Base-by-base conservation (phyloP, 1,140 invertebrate genomes). In the Choristoneura fumiferana region DNA sequence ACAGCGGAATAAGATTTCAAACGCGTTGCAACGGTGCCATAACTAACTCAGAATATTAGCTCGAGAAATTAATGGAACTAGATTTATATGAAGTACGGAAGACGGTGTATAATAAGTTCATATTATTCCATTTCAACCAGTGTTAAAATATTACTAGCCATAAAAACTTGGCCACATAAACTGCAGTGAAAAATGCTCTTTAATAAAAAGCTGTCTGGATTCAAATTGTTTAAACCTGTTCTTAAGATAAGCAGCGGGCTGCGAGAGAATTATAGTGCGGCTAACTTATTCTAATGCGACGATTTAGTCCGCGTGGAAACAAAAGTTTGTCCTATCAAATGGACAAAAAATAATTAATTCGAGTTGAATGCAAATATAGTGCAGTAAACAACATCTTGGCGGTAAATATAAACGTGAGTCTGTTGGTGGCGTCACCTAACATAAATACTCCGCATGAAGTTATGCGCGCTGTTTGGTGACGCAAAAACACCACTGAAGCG, bases 401-500 rank as follows among this genome's bases (percentile, higher is more conserved):
- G 63, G 76, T 81, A 78, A 81, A 81, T 78, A 78, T 69, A 69
- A 73, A 53, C 60, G 67, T 63, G 67, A 45, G 71, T 58, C 73
- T 84, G 81, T 72, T 72, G 61, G 73, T 81, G 80, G 76, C 81
- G 75, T 71, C 69, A 62, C 53, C 71, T 57, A 40, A 73, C 78
- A 78, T 82, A 82, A 84, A 87, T 84, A 87, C 77, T 82, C 72
- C 73, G 62, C 62, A 69, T 77, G 14, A 79, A 82, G 76, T 81
- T 78, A 84, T 80, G 71, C 73, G 76, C 73, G 67, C 63, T 60
- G 67, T 67, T 63, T 65, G 56, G 64, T 65, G 68, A 73, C 69
- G 82, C 80, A 87, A 87, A 87, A 87, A 85, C 84, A 84, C 77
- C 73, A 74, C 80, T 62, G 73, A 69, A 82, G 73, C 71, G 69